Conservation (phyloP, 1,140 invertebrate genomes). For the Drosophila repletoides region DNA sequence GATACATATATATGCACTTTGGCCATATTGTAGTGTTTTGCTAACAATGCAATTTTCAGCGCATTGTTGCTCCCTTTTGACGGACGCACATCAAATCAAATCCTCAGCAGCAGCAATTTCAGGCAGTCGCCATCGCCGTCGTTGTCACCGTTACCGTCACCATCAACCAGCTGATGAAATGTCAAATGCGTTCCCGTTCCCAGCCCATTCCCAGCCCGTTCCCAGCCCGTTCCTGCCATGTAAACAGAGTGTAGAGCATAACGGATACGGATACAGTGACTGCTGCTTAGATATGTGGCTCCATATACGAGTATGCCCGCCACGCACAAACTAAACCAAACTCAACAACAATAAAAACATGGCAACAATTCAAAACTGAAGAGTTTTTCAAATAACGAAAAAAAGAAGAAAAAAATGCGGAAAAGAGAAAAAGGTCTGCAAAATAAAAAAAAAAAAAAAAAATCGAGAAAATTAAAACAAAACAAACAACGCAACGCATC, state of each 20-base stretch:
- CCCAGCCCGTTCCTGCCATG: conserved; percentile 13
- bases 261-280: conserved; percentile 37
- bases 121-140: conserved; percentile 49
- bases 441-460: conserved; percentile 54
- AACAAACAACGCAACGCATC: conserved; percentile 72
- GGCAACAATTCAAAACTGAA: conserved; percentile 82
- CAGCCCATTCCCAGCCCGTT: neutral
- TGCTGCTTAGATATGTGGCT: conserved; percentile 55
- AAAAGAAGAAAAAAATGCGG: conserved; percentile 23
- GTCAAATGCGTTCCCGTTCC: conserved; percentile 55
- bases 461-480: conserved; percentile 82
- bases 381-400: conserved; percentile 82
- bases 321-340: conserved; percentile 77
- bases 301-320: conserved; percentile 8
- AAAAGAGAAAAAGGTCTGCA: conserved; percentile 38
- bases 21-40: conserved; percentile 75
- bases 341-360: conserved; percentile 81
- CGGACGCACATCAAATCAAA: conserved; percentile 67
- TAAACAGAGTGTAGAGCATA: conserved; percentile 47
- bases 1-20: conserved; percentile 53
- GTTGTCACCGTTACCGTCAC: too few species aligned
- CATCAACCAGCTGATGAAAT: conserved; percentile 40
- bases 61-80: conserved; percentile 64
- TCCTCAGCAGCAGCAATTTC: conserved; percentile 61
- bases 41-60: conserved; percentile 78